Evolutionary conservation across 2,888 invertebrate species (phyloP).

Genomic region (Sesamia inferens): DNA sequence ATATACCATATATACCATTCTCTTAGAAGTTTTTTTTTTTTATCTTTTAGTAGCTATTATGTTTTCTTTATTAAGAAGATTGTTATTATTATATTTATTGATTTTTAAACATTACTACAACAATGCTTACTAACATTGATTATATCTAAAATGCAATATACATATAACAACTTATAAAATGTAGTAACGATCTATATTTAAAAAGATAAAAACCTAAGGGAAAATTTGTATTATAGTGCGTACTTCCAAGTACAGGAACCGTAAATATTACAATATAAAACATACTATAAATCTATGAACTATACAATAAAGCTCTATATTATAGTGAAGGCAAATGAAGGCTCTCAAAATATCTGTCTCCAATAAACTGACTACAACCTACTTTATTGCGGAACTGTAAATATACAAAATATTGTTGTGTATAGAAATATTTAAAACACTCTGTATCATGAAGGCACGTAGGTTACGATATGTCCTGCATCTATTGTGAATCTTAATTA

Average conservation of each 20-base stretch:
- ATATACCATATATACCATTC: background rate
- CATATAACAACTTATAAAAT: slow-evolving; percentile 68
- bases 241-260: slow-evolving; percentile 72
- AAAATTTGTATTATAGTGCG: slow-evolving; percentile 54
- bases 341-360: slow-evolving; percentile 59
- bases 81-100: slow-evolving; percentile 51
- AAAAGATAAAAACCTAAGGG: slow-evolving; percentile 46
- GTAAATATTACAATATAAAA: slow-evolving; percentile 69
- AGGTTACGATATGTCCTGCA: slow-evolving; percentile 57
- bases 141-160: slow-evolving; percentile 64
- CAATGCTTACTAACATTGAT: slow-evolving; percentile 57
- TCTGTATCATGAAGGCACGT: slow-evolving; percentile 63
- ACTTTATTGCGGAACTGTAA: slow-evolving; percentile 49
- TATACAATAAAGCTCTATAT: slow-evolving; percentile 74
- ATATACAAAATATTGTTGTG: slow-evolving; percentile 51
- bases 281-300: slow-evolving; percentile 60
- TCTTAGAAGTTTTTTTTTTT: background rate
- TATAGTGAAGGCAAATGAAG: slow-evolving; percentile 69
- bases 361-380: slow-evolving; percentile 31
- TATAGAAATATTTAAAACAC: slow-evolving; percentile 49
- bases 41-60: slow-evolving; percentile 29
- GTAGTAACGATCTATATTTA: slow-evolving; percentile 66
- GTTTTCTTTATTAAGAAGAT: slow-evolving; percentile 35
- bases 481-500: slow-evolving; percentile 40
- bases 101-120: slow-evolving; percentile 58